Base-by-base conservation (phyloP, 2,113 vertebrate species). In the Megaptera novaeangliae region DNA sequence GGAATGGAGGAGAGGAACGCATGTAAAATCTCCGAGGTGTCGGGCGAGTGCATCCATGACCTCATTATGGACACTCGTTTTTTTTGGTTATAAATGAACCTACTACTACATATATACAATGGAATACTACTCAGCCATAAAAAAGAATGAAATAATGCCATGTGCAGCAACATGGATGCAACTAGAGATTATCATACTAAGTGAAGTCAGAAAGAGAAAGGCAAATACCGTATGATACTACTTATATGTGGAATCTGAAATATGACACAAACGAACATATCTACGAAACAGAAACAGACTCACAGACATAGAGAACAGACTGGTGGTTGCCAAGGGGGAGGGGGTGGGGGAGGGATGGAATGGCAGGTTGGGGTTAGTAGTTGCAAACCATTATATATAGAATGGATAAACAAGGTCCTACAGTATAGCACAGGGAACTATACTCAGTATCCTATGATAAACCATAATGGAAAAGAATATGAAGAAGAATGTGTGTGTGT, bases 1-100 rank as follows among this genome's bases (percentile, higher is more conserved):
- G 34, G 41, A 29, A 8, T 2, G 36, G 15, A 18, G 23, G 10
- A 23, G 52, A 57, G 0, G 23, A 27, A 44, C 0, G 0, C 13
- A 13, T 0, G 6, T 2, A 44, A 69, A 15, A 23, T 20, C 52
- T 27, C 11, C 0, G 13, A 36, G 36, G 25, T 31, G 63, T 23
- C 8, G 0, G 13, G 0, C 4, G 8, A 49, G 20, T 0, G 27
- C 20, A 0, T 15, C 27, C 1, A 1, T 15, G 21, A 31, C 29
- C 77, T 74, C 36, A 0, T 14, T 5, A 2, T 7, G 13, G 8
- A 36, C 20, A 8, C 15, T 6, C 4, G 2, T 41, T 57, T 46
- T 8, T 39, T 64, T 81, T 81, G 34, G 44, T 27, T 17, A 12
- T 4, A 31, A 20, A 13, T 1, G 31, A n/a, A 14, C 46, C 29